Evolutionary conservation across 2,113 vertebrate genomes (phyloP).

Genomic region (Australoheros scitulus): DNA sequence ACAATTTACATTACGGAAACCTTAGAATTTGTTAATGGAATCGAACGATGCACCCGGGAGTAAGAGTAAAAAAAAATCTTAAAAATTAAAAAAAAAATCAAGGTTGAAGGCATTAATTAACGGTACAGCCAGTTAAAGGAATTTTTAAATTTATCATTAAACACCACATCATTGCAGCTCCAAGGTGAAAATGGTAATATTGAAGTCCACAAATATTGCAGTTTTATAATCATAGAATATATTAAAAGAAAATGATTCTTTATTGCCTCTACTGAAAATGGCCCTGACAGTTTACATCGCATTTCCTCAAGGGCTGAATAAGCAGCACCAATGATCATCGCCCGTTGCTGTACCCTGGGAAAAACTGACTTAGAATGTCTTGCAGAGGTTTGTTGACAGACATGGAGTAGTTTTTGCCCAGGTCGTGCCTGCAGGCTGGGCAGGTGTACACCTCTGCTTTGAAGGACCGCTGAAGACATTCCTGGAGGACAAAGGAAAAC

Average conservation of each 20-base stretch:
- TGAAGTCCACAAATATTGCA: constrained; percentile 63
- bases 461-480: constrained; percentile 95
- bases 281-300: constrained; percentile 70
- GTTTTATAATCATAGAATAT: constrained; percentile 77
- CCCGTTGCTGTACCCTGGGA: constrained; percentile 94
- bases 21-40: constrained; percentile 42
- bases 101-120: constrained; percentile 38
- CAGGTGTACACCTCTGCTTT: constrained; percentile 93
- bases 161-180: constrained; percentile 48
- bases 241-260: constrained; percentile 77
- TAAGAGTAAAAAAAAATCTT: background rate
- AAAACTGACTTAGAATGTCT: constrained; percentile 89
- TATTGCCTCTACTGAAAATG: constrained; percentile 71
- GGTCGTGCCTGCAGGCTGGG: constrained; percentile 91
- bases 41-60: background rate
- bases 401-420: constrained; percentile 89
- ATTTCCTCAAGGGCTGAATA: constrained; percentile 24
- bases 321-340: constrained; percentile 82
- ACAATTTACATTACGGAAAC: constrained; percentile 25
- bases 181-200: constrained; percentile 39
- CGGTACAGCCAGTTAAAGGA: constrained; percentile 37
- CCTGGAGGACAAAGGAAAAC: constrained; percentile 73
- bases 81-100: background rate
- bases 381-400: constrained; percentile 89
- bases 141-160: constrained; percentile 46